Percentiles rank a stretch among this genome's conserved stretches.
phyloP scores from a whole-genome alignment of 2,888 invertebrate genomes.

The Ectemnius lituratus region DNA sequence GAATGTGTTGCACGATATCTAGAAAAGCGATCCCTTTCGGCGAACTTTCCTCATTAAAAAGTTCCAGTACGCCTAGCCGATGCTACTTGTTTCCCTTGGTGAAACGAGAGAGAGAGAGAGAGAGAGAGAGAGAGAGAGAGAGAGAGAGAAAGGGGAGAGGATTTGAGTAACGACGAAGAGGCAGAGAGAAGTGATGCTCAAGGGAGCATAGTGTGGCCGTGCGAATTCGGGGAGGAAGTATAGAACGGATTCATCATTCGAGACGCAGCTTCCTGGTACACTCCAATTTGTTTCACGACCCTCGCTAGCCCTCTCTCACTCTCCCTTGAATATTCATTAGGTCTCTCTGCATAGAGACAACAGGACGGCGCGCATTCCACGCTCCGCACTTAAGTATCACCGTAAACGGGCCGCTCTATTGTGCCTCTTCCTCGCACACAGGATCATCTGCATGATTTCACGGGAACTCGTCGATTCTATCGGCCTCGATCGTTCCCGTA shows the following conservation, averaged over 20 bases:
- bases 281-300: no score
- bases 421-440: conserved; percentile 9
- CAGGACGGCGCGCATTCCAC: conserved; percentile 8
- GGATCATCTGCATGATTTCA: conserved; percentile 16
- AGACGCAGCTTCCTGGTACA: conserved; percentile 6
- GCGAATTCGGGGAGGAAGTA: conserved; percentile 12
- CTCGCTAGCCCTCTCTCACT: conserved; percentile 6
- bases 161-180: no score
- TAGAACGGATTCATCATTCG: neutral
- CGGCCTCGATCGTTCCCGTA: neutral
- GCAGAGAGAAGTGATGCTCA: neutral
- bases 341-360: neutral
- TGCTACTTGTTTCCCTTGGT: conserved; percentile 4
- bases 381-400: neutral
- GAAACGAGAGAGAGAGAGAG: neutral
- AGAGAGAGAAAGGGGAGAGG: no score
- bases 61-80: neutral
- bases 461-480: neutral
- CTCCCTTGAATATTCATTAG: conserved; percentile 46
- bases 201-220: conserved; percentile 9
- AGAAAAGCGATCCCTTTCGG: neutral
- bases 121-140: no score
- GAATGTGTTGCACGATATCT: no score
- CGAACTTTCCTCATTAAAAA: conserved; percentile 5
- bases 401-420: conserved; percentile 11